A percentile compares a stretch with the other conserved stretches of the same genome.
Conservation (phyloP, 92 coral and sea anemone species). For the Plumapathes pennacea region DNA sequence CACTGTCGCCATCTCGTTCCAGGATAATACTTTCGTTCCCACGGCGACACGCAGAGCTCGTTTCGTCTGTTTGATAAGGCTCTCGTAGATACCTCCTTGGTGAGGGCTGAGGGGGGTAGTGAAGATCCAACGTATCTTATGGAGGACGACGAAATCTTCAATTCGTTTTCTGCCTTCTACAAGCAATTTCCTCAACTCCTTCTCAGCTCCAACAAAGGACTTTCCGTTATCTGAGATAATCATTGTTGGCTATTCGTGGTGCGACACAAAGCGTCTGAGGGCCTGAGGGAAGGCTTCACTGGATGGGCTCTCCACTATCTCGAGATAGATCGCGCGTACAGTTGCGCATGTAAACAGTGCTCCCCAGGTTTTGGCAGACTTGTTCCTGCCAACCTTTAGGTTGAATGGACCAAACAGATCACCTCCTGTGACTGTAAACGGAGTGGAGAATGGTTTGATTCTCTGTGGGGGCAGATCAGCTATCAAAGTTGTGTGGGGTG, state of each 20-base stretch:
- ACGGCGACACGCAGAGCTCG: constrained; percentile 4
- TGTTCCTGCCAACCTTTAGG: constrained; percentile 29
- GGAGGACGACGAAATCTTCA: constrained; percentile 27
- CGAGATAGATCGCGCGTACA: constrained; percentile 28
- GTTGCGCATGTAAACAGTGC: constrained; percentile 16
- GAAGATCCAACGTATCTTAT: constrained; percentile 42
- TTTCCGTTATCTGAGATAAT: constrained; percentile 44
- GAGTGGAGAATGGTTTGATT: constrained; percentile 18
- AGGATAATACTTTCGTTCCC: constrained; percentile 13
- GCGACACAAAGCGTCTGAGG: constrained; percentile 30
- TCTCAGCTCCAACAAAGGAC: constrained; percentile 46
- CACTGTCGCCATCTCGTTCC: constrained; percentile 42
- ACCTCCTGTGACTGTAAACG: constrained; percentile 48
- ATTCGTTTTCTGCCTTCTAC: constrained; percentile 10
- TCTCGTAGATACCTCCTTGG: constrained; percentile 48
- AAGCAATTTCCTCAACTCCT: constrained; percentile 22
- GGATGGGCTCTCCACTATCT: constrained; percentile 35
- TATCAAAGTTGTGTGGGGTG: constrained; percentile 35
- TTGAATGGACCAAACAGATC: constrained; percentile 53
- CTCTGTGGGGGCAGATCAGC: constrained; percentile 29
- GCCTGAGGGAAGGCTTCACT: constrained; percentile 42
- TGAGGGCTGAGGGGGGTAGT: constrained; percentile 45
- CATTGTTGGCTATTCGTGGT: constrained; percentile 33
- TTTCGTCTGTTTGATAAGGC: constrained; percentile 33
- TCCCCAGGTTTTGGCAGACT: constrained; percentile 14